Percentiles rank a stretch among this genome's conserved stretches.
phyloP scores from a whole-genome alignment of 2,888 invertebrate species.

The Phortica magna region DNA sequence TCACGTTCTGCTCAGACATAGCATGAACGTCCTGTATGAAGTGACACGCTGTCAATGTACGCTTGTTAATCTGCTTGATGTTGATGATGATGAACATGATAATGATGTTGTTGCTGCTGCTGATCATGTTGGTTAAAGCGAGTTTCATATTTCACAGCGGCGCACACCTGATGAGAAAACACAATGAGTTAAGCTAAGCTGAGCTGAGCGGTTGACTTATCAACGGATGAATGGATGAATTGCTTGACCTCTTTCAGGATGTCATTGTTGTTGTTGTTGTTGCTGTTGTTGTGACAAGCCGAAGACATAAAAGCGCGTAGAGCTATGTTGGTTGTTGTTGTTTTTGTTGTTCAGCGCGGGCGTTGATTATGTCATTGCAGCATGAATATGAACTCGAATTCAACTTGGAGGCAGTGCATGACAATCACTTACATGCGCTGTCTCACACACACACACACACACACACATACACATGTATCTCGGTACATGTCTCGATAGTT shows the following conservation, averaged over 20 bases:
- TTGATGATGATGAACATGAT: background rate
- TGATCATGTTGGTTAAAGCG: conserved; percentile 73
- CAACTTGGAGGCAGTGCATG: background rate
- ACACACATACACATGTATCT: background rate
- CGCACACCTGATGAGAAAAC: conserved; percentile 35
- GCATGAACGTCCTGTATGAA: conserved; percentile 30
- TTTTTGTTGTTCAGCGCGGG: background rate
- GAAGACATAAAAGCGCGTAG: background rate
- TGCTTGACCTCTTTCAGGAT: conserved; percentile 76
- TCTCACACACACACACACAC: background rate
- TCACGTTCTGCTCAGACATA: no score
- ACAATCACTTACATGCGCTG: background rate
- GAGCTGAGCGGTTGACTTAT: background rate
- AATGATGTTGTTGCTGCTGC: conserved; percentile 48
- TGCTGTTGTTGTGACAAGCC: conserved; percentile 25
- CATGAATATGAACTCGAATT: conserved; percentile 38
- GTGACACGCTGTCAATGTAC: conserved; percentile 38
- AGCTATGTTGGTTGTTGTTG: background rate
- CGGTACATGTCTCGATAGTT: background rate
- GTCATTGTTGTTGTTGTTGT: conserved; percentile 70
- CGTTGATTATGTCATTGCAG: conserved; percentile 47
- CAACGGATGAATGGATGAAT: conserved; percentile 31
- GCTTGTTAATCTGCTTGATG: conserved; percentile 37
- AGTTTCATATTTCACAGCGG: conserved; percentile 73
- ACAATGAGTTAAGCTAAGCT: conserved; percentile 33